Evolutionary conservation across 2,797 vertebrate species (phyloP).

Genomic region (Lophotriccus pileatus): DNA sequence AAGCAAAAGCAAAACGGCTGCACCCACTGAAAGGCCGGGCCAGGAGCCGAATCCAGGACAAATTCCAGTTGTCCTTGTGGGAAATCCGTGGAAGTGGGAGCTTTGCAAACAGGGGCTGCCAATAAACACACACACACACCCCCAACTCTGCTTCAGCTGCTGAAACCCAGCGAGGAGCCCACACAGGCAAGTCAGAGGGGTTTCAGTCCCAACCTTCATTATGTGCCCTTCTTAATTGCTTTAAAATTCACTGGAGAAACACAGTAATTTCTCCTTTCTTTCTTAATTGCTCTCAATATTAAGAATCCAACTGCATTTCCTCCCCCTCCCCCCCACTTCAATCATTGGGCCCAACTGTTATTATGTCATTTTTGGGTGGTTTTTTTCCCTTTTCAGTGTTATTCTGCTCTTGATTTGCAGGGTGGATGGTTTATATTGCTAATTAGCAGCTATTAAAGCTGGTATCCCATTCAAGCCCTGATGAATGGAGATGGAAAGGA

Average conservation of each 20-base stretch:
- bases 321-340: neutral
- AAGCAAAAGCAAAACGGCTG: conserved; percentile 14
- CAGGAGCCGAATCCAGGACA: neutral
- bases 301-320: neutral
- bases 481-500: conserved; percentile 23
- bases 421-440: conserved; percentile 13
- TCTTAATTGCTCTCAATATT: neutral
- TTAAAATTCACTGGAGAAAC: neutral
- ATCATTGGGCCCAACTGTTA: neutral
- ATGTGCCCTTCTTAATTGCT: neutral
- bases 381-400: neutral
- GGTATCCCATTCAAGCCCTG: conserved; percentile 1
- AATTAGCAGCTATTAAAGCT: conserved; percentile 38
- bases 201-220: conserved; percentile 1
- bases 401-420: conserved; percentile 3
- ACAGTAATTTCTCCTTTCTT: conserved; percentile 42
- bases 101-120: neutral
- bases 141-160: neutral
- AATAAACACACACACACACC: neutral
- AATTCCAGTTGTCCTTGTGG: neutral
- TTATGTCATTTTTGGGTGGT: neutral
- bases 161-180: neutral
- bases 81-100: neutral
- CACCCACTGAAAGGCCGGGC: neutral
- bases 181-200: neutral